A percentile compares a stretch with the other conserved stretches of the same genome.
phyloP scores from a whole-genome alignment of 2,113 vertebrate genomes.

The human region DNA sequence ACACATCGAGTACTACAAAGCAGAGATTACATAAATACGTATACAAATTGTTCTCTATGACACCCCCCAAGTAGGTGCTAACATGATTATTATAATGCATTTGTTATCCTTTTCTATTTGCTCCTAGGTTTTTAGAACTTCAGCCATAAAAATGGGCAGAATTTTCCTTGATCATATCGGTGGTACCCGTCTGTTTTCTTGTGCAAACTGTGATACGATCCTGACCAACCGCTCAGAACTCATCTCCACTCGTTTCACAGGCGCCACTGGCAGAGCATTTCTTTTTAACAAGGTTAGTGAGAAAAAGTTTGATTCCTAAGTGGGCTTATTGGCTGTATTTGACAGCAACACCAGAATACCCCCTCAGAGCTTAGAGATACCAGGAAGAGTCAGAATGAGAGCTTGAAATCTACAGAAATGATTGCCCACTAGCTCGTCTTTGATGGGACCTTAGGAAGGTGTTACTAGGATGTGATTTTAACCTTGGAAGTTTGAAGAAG shows the following conservation, averaged over 20 bases:
- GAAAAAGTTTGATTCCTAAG: constrained; percentile 19
- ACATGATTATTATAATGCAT: background rate
- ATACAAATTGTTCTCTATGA: background rate
- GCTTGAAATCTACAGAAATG: background rate
- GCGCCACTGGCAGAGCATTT: constrained; percentile 97
- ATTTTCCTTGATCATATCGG: constrained; percentile 99
- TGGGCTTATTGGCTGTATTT: background rate
- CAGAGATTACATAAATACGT: background rate
- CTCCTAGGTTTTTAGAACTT: constrained; percentile 78
- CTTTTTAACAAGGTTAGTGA: constrained; percentile 97
- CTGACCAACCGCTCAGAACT: constrained; percentile 97
- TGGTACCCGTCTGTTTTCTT: constrained; percentile 98
- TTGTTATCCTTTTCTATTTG: constrained; percentile 67
- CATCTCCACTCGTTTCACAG: constrained; percentile 98
- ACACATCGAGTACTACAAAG: background rate
- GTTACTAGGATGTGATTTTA: constrained; percentile 24
- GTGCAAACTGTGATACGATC: constrained; percentile 98
- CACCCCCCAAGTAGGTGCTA: background rate
- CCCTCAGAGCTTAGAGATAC: background rate
- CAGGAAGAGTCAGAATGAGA: background rate
- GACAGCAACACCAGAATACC: background rate
- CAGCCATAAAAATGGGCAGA: constrained; percentile 90
- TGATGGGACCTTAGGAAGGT: background rate
- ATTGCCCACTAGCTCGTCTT: background rate
- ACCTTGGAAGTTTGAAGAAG: background rate